phyloP scores from a whole-genome alignment of 2,888 invertebrate genomes.

The Augochlorella aurata region DNA sequence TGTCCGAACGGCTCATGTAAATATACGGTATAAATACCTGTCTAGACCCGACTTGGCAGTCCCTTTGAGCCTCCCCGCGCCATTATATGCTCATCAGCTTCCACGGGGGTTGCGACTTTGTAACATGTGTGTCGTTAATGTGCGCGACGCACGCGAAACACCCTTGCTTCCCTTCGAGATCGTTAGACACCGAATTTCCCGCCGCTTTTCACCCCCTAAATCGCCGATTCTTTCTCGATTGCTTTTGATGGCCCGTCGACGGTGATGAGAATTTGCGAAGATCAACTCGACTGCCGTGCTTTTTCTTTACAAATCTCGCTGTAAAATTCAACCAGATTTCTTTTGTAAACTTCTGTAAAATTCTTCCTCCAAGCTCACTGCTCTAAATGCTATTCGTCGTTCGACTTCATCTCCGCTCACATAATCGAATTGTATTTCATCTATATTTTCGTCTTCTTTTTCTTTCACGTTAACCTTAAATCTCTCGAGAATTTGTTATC shows the following conservation, averaged over 20 bases:
- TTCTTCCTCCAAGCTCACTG: too few relatives aligned
- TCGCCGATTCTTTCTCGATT: not conserved
- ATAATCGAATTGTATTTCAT: too few relatives aligned
- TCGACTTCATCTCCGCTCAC: too few relatives aligned
- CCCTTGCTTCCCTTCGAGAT: conserved; percentile 32
- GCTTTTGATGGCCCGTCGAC: not conserved
- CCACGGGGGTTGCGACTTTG: conserved; percentile 59
- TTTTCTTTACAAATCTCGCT: not conserved
- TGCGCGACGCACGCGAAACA: conserved; percentile 57
- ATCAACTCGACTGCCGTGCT: not conserved
- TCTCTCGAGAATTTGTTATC: too few relatives aligned
- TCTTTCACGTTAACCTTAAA: too few relatives aligned
- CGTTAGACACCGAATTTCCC: conserved; percentile 32
- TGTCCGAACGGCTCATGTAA: conserved; percentile 72
- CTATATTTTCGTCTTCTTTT: too few relatives aligned
- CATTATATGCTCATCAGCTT: conserved; percentile 76
- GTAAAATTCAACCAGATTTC: too few relatives aligned
- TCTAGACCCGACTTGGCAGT: conserved; percentile 54
- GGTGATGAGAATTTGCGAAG: not conserved
- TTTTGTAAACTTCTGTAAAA: too few relatives aligned
- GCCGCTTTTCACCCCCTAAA: conserved; percentile 14
- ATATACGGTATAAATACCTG: conserved; percentile 68
- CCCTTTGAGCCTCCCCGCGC: conserved; percentile 49
- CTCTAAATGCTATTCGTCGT: too few relatives aligned
- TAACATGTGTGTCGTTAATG: conserved; percentile 66